Conservation (phyloP, 2,113 vertebrate species). For the Thymallus thymallus region DNA sequence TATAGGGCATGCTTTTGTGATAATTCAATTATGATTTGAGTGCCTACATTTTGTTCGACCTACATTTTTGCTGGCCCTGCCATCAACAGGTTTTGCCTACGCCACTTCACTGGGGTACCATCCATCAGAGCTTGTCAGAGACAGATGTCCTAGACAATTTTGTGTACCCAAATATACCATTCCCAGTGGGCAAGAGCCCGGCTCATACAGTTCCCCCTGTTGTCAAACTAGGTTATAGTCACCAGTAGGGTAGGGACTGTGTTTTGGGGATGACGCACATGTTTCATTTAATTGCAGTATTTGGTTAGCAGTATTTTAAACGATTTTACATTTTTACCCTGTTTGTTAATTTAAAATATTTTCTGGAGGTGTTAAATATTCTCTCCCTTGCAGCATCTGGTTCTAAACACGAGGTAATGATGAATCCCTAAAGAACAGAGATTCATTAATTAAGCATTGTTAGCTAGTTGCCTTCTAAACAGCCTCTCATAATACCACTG, state of each 20-base stretch:
- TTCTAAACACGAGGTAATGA: constrained; percentile 24
- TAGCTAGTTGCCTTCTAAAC: constrained; percentile 37
- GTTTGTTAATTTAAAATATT: too few species aligned
- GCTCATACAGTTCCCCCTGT: constrained; percentile 28
- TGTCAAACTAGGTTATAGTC: constrained; percentile 55
- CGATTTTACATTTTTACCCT: too few species aligned
- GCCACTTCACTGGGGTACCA: constrained; percentile 33
- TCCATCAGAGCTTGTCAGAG: constrained; percentile 55
- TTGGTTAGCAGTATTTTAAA: too few species aligned
- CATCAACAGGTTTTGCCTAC: background rate
- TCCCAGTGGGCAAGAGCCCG: constrained; percentile 32
- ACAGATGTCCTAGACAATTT: constrained; percentile 52
- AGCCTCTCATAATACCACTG: constrained; percentile 40
- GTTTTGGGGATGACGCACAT: background rate
- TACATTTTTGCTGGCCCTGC: background rate
- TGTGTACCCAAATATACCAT: constrained; percentile 24
- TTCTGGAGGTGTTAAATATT: too few species aligned
- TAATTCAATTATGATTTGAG: too few species aligned
- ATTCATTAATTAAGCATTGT: constrained; percentile 51
- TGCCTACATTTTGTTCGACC: too few species aligned
- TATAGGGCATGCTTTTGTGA: too few species aligned
- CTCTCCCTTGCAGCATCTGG: too few species aligned
- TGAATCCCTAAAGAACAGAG: constrained; percentile 53
- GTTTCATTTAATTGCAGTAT: background rate
- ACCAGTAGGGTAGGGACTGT: constrained; percentile 18